Evolutionary conservation across 1,140 invertebrate genomes (phyloP).

Genomic region (Drosophila biarmipes): DNA sequence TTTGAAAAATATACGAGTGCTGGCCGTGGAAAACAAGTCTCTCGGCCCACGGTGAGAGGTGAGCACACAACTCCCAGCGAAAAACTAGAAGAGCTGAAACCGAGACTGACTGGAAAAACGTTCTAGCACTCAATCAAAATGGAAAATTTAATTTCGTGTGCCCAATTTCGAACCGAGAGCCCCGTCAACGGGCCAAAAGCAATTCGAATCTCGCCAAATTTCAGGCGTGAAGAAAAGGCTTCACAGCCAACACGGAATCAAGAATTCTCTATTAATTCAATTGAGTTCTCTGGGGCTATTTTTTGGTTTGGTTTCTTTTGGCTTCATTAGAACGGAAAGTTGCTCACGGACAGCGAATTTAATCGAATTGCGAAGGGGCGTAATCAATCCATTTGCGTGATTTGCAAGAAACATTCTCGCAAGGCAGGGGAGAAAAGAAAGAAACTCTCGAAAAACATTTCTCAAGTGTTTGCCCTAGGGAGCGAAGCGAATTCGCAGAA

Average conservation of each 20-base stretch:
- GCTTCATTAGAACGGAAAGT: constrained; percentile 41
- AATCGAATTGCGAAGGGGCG: constrained; percentile 66
- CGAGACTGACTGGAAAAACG: constrained; percentile 27
- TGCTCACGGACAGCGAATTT: constrained; percentile 37
- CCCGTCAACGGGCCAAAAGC: constrained; percentile 14
- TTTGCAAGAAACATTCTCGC: constrained; percentile 59
- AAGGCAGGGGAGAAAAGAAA: constrained; percentile 8
- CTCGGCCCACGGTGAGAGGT: constrained; percentile 33
- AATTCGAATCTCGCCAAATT: constrained; percentile 26
- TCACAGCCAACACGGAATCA: constrained; percentile 19
- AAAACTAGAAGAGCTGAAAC: constrained; percentile 1
- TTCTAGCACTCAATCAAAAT: constrained; percentile 41
- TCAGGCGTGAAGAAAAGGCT: constrained; percentile 40
- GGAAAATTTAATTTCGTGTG: constrained; percentile 46
- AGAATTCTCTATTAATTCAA: constrained; percentile 60
- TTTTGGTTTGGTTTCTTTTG: constrained; percentile 35
- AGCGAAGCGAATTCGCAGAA: constrained; percentile 40
- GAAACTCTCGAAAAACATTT: constrained; percentile 59
- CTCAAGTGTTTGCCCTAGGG: constrained; percentile 58
- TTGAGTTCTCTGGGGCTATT: constrained; percentile 54
- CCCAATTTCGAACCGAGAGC: constrained; percentile 14
- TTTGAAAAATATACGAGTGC: constrained; percentile 9
- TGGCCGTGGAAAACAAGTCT: constrained; percentile 38
- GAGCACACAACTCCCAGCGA: constrained; percentile 11
- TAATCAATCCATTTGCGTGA: constrained; percentile 73